Conservation (phyloP, 2,888 invertebrate genomes). For the Heliconius cydno region DNA sequence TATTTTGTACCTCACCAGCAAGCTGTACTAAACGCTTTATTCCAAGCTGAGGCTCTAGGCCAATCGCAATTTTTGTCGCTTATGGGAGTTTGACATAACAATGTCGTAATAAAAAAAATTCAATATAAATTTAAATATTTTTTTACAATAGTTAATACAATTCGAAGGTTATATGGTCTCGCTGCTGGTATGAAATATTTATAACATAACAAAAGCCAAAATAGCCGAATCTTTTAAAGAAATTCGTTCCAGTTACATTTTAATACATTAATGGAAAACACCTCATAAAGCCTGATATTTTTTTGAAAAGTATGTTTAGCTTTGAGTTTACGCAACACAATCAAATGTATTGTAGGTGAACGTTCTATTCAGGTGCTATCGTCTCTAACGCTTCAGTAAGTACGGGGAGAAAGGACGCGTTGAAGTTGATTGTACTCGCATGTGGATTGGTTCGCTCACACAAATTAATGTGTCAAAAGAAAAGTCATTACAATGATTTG, state of each 20-base stretch:
- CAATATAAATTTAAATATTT: not conserved
- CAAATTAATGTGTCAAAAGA: constrained; percentile 54
- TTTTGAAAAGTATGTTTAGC: not conserved
- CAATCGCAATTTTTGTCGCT: not conserved
- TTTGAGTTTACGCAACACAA: constrained; percentile 17
- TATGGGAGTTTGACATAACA: not conserved
- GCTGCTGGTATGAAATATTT: not conserved
- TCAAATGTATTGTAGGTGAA: constrained; percentile 31
- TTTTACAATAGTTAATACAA: not conserved
- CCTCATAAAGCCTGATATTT: not conserved
- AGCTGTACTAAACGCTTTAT: not conserved
- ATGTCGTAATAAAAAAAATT: not conserved
- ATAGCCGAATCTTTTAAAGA: not conserved
- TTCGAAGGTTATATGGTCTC: not conserved
- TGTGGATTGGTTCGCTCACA: constrained; percentile 56
- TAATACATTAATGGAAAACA: constrained; percentile 13
- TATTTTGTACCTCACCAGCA: not conserved
- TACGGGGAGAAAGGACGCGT: constrained; percentile 35
- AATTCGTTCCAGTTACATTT: not conserved
- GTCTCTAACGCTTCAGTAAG: constrained; percentile 40
- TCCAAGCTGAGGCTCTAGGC: not conserved
- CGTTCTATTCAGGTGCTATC: constrained; percentile 28
- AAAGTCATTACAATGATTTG: constrained; percentile 28
- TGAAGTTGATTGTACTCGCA: constrained; percentile 42
- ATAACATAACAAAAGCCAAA: not conserved